Evolutionary conservation across 2,888 invertebrate species (phyloP).

Genomic region (Ophion obscuratus): DNA sequence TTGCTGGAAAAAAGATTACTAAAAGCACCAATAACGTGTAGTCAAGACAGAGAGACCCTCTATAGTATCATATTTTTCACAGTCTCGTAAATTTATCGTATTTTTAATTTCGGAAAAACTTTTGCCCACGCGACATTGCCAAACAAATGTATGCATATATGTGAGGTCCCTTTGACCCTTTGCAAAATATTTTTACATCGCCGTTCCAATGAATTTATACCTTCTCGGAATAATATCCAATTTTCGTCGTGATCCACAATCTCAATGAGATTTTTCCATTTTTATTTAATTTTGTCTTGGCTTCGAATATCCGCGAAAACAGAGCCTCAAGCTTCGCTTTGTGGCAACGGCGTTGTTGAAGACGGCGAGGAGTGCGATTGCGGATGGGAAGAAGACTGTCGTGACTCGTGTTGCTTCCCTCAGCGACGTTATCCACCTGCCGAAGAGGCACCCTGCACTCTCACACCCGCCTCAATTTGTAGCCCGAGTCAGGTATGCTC

Average conservation of each 20-base stretch:
- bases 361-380: conserved; percentile 99
- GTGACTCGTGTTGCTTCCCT: conserved; percentile 96
- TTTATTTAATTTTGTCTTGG: conserved; percentile 15
- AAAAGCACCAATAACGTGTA: too few relatives aligned
- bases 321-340: conserved; percentile 97
- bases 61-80: too few relatives aligned
- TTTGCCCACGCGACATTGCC: too few relatives aligned
- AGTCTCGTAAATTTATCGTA: too few relatives aligned
- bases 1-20: too few relatives aligned
- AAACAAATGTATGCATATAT: too few relatives aligned
- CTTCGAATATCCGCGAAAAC: conserved; percentile 68
- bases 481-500: conserved; percentile 91
- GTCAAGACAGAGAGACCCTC: too few relatives aligned
- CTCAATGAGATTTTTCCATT: background rate
- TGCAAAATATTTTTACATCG: too few relatives aligned
- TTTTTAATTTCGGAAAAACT: too few relatives aligned
- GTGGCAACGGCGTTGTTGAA: conserved; percentile 99
- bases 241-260: background rate
- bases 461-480: conserved; percentile 92
- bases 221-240: too few relatives aligned
- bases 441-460: conserved; percentile 93
- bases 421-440: conserved; percentile 92
- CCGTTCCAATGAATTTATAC: too few relatives aligned
- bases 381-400: conserved; percentile 98
- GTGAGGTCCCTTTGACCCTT: too few relatives aligned